phyloP scores from a whole-genome alignment of 2,113 vertebrate genomes.

The Danio rerio region DNA sequence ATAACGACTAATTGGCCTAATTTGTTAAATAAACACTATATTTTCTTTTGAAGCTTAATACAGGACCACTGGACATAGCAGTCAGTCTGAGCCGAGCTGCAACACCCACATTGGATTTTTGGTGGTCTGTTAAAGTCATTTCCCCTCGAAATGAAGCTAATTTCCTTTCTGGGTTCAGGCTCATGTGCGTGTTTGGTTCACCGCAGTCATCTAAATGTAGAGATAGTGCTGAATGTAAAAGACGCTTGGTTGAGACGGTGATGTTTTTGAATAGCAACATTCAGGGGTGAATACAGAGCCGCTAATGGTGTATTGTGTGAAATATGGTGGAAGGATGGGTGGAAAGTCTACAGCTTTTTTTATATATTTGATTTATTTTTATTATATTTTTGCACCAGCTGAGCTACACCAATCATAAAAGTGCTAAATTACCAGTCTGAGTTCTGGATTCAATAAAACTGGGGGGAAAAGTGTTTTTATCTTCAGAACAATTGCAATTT shows the following conservation, averaged over 20 bases:
- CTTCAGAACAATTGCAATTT: neutral
- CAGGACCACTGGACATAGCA: constrained; percentile 49
- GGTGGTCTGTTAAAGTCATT: constrained; percentile 58
- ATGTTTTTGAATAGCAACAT: neutral
- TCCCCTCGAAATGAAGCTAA: constrained; percentile 60
- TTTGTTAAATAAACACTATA: constrained; percentile 67
- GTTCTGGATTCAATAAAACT: constrained; percentile 6
- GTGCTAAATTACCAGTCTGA: neutral
- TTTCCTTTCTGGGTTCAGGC: constrained; percentile 53
- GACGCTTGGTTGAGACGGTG: neutral
- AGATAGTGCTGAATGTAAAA: constrained; percentile 4
- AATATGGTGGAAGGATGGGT: neutral
- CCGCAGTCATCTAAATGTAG: constrained; percentile 37
- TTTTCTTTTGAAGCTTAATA: constrained; percentile 59
- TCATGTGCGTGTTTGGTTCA: constrained; percentile 36
- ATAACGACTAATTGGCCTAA: constrained; percentile 66
- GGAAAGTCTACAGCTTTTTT: neutral
- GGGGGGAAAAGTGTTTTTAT: neutral
- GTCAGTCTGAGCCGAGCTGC: constrained; percentile 30
- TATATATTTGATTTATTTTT: constrained; percentile 16
- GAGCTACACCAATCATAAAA: constrained; percentile 9
- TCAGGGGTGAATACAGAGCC: neutral
- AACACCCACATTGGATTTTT: constrained; percentile 33
- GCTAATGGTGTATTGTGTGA: neutral
- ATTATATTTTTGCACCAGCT: constrained; percentile 15